These are phyloP conservation scores for Aspidoscelis tigris DNA, from an alignment of 2,113 vertebrate species.

Conservation along the genomic window DNA sequence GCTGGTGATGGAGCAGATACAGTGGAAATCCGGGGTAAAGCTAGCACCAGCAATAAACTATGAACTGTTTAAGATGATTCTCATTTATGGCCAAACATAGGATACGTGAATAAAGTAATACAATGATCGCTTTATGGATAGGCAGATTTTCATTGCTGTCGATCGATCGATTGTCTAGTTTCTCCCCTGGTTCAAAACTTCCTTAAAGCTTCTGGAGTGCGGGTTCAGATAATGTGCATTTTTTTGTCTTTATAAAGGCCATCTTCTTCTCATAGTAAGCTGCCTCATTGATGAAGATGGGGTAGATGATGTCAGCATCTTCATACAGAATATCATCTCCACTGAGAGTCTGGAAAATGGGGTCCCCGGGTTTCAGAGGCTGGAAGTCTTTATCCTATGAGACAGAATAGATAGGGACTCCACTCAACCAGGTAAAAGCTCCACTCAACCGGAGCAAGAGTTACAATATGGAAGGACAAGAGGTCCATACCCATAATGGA, in stretches of 20 bases:
- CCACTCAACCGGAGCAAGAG: no score
- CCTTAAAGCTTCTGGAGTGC: slow-evolving; percentile 40
- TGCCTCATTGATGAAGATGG: slow-evolving; percentile 67
- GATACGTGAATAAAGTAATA: no score
- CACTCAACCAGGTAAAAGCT: no score
- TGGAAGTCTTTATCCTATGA: slow-evolving; percentile 62
- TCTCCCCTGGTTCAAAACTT: neutral
- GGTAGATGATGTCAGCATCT: slow-evolving; percentile 32
- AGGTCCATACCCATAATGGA: no score
- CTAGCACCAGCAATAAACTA: neutral
- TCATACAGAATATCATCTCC: slow-evolving; percentile 51
- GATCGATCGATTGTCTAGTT: no score
- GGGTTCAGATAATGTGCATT: slow-evolving; percentile 9
- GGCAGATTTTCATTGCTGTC: neutral
- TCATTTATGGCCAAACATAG: neutral
- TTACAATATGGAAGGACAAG: no score
- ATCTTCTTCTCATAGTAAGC: slow-evolving; percentile 62
- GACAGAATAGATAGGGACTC: neutral
- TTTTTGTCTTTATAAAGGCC: slow-evolving; percentile 53
- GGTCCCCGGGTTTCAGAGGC: slow-evolving; percentile 44
- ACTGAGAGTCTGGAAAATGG: slow-evolving; percentile 60
- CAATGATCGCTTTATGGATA: neutral
- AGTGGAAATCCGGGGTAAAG: neutral
- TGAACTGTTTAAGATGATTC: neutral
- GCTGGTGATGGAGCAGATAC: neutral